Evolutionary conservation across 2,797 vertebrate genomes (phyloP), one percentile per base, ranked within the genome.

Genomic region (Cyprinella venusta): DNA sequence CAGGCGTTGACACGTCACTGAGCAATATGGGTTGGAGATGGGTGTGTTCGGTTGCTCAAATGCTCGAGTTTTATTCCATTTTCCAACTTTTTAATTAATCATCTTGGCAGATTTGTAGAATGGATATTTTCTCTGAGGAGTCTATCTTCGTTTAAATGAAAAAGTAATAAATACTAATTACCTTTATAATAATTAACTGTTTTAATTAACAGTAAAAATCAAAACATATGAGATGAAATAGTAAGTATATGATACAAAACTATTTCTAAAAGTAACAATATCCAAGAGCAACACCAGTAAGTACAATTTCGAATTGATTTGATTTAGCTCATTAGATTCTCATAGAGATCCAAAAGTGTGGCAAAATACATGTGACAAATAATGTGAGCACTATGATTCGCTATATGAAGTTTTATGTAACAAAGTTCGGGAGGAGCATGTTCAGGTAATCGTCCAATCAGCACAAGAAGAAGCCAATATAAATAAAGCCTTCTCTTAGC

Each of bases 41-140:
- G 5, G 13, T 15, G 45, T 16, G 45, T 16, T 48, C 45, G 15
- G 45, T 48, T 16, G 5, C 45, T 48, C 45, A 48, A 48, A 16
- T 1, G 45, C 15, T 5, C 0, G 4, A 16, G 15, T 48, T 48
- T 48, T 48, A 48, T 16, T 48, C 45, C 5, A 1, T 48, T 48
- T 15, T 48, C 5, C 45, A 90, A 88, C 86, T 72, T 70, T 84
- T 63, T 8, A 16, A 54, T 52, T 15, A 12, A 54, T 74, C 8
- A 13, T 72, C 12, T 52, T 33, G 71, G 19, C 48, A 74, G 70
- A 6, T 19, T 36, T 54, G 19, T 21, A 21, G 18, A 72, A 52
- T 26, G 18, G 26, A 1, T 21, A 72, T 72, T 33, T 70, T 70
- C n/a, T 70, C 40, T 12, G 21, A 69, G 67, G 13, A 74, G 2